Base-by-base conservation (phyloP, 2,888 invertebrate species). In the Nomada flava region DNA sequence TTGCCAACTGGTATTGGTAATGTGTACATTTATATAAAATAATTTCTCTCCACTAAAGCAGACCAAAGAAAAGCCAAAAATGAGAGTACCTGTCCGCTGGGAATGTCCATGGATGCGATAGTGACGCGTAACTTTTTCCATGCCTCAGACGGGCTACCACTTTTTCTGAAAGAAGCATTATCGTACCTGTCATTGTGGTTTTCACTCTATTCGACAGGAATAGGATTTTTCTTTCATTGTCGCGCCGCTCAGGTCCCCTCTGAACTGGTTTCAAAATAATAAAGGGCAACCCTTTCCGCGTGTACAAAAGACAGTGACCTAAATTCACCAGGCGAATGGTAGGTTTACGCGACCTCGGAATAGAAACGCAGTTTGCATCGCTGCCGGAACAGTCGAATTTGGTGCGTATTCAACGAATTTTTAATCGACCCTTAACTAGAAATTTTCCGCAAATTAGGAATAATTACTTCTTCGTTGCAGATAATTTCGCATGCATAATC, bases 211-310 rank as follows among this genome's bases (percentile, higher is more conserved):
- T 62, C 76, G 64, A 75, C 63, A 80, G 74, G 74, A 78, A 83
- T 71, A 75, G 53, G 75, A 70, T 86, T 83, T 52, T 67, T 86
- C 76, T 73, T 75, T 73, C 60, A 86, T 82, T 84, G 80, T 65
- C 63, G 60, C 73, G 70, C 29, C 63, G 68, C 64, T 63, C 72
- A 44, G 64, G 63, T 53, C 72, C 68, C 20, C 78, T 55, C 50
- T 52, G 75, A 73, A 85, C 80, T 75, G 87, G 82, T 87, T 83
- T 83, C 67, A 47, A 85, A 83, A 79, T 85, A 83, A 77, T 83
- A 76, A 82, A 85, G 82, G 85, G 82, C 87, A 87, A 85, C 85
- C 86, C 82, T 65, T 80, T 65, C 63, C 60, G 53, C 57, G 47
- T 65, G 76, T 68, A 84, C 77, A 86, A 86, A 80, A 85, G 71